phyloP scores from a whole-genome alignment of 2,113 vertebrate species.

The Raja brachyura region DNA sequence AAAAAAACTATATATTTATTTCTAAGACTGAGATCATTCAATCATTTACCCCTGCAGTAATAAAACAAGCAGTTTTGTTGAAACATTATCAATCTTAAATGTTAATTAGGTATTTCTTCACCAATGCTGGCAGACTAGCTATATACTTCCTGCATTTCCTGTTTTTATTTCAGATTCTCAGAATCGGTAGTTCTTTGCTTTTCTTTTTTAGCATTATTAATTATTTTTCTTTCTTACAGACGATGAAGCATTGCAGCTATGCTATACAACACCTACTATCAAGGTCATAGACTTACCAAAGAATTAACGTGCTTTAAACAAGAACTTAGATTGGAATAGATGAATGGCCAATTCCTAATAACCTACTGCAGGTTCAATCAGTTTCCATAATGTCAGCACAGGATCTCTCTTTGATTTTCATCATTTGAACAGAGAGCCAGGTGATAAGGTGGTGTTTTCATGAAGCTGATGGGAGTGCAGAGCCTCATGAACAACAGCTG shows the following conservation, averaged over 20 bases:
- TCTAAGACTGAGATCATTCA: too few species aligned
- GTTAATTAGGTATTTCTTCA: too few species aligned
- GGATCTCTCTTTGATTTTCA: neutral
- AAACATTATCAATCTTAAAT: too few species aligned
- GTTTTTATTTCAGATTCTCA: too few species aligned
- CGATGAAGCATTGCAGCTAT: neutral
- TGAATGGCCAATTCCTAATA: neutral
- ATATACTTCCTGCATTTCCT: too few species aligned
- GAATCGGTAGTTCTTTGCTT: too few species aligned
- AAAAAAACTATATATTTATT: too few species aligned
- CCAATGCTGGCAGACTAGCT: too few species aligned
- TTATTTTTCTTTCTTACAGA: neutral
- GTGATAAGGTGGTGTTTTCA: neutral
- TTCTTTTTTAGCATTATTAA: neutral
- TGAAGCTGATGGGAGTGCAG: neutral
- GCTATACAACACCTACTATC: neutral
- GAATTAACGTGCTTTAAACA: neutral
- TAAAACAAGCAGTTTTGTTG: too few species aligned
- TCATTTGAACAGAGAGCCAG: too few species aligned
- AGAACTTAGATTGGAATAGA: neutral
- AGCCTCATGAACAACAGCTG: neutral
- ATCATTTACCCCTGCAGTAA: too few species aligned
- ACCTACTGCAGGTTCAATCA: neutral
- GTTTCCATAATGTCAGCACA: neutral
- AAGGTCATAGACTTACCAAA: neutral